phyloP scores from a whole-genome alignment of 2,888 invertebrate genomes.

The Andrena bicolor region DNA sequence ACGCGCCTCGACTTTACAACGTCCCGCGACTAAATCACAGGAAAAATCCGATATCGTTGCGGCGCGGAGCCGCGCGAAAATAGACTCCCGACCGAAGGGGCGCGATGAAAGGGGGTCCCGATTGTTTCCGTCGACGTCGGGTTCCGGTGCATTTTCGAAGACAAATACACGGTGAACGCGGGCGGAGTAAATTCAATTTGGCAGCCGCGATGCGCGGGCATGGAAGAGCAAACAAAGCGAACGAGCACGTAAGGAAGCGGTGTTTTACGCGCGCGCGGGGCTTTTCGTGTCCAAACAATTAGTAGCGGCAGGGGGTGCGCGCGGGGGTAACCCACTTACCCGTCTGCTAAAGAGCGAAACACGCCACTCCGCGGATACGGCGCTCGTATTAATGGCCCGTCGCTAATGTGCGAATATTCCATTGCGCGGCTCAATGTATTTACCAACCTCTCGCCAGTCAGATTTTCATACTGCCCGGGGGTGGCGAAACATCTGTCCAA shows the following conservation, averaged over 20 bases:
- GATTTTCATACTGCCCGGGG: constrained; percentile 32
- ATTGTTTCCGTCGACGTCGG: constrained; percentile 40
- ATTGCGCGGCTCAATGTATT: constrained; percentile 50
- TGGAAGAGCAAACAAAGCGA: constrained; percentile 54
- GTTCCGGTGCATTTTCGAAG: constrained; percentile 45
- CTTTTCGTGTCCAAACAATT: constrained; percentile 64
- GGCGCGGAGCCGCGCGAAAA: constrained; percentile 4
- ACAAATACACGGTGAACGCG: constrained; percentile 40
- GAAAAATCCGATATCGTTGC: neutral
- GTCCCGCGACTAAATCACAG: too few relatives aligned
- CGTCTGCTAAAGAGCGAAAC: constrained; percentile 43
- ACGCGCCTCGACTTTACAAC: too few relatives aligned
- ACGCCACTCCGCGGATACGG: constrained; percentile 37
- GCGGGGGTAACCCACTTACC: constrained; percentile 59
- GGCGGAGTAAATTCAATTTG: constrained; percentile 51
- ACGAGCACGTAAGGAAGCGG: constrained; percentile 45
- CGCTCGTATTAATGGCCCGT: constrained; percentile 51
- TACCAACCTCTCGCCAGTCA: constrained; percentile 46
- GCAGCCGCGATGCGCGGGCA: constrained; percentile 49
- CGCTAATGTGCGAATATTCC: constrained; percentile 63
- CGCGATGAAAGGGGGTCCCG: constrained; percentile 24
- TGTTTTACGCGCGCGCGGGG: constrained; percentile 45
- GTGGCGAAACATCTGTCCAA: constrained; percentile 22
- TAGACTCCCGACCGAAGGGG: constrained; percentile 14
- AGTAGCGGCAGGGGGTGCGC: neutral